Percentiles rank a stretch among this genome's conserved stretches.
Evolutionary conservation across 2,888 invertebrate genomes (phyloP).

Genomic region (Melinaea marsaeus): DNA sequence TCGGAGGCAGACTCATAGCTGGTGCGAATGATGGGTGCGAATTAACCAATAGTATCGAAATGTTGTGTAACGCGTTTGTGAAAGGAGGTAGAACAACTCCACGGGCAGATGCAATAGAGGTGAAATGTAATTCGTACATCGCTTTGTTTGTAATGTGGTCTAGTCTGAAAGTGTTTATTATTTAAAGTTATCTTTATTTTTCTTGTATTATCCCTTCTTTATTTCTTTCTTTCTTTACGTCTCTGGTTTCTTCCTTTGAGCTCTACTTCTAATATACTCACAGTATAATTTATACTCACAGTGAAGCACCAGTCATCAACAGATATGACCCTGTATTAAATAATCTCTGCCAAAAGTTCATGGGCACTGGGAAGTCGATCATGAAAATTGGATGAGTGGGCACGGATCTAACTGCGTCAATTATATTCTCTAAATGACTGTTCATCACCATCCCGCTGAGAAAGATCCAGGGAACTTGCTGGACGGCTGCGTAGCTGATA

Average conservation of each 20-base stretch:
- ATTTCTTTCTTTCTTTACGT: no score
- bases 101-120: slow-evolving; percentile 41
- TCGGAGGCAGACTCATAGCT: slow-evolving; percentile 45
- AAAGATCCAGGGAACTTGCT: slow-evolving; percentile 53
- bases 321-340: slow-evolving; percentile 36
- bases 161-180: slow-evolving; percentile 7
- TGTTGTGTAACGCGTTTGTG: slow-evolving; percentile 39
- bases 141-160: neutral
- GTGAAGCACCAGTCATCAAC: slow-evolving; percentile 26
- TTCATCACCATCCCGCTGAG: slow-evolving; percentile 41
- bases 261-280: no score
- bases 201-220: no score
- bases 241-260: no score
- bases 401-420: slow-evolving; percentile 47
- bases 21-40: slow-evolving; percentile 47
- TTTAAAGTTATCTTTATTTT: neutral
- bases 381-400: slow-evolving; percentile 42
- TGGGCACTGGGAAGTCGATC: slow-evolving; percentile 42
- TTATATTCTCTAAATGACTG: slow-evolving; percentile 39
- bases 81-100: slow-evolving; percentile 44
- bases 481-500: slow-evolving; percentile 49
- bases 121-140: slow-evolving; percentile 40
- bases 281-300: slow-evolving; percentile 36
- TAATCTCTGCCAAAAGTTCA: slow-evolving; percentile 44
- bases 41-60: slow-evolving; percentile 50